These are phyloP conservation scores for Chauna torquata DNA, from an alignment of 2,113 vertebrate genomes.

Conservation along the genomic window DNA sequence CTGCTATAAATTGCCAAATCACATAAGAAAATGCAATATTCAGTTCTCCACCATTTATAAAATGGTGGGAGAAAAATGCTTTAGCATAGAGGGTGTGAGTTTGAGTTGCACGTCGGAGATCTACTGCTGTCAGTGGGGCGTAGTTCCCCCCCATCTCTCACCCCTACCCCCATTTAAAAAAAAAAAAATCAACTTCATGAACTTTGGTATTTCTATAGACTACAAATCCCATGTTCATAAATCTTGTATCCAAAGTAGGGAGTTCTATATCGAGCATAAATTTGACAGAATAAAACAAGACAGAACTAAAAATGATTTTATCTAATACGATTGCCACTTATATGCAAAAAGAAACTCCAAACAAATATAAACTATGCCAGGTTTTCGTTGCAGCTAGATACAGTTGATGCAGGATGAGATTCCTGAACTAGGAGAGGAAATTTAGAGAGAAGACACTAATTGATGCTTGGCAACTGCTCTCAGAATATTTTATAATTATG, in stretches of 20 bases:
- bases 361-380: not conserved
- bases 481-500: not conserved
- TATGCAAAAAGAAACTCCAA: not conserved
- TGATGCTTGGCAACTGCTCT: not conserved
- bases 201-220: not conserved
- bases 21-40: not conserved
- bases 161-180: not conserved
- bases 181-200: too few relatives aligned
- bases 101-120: not conserved
- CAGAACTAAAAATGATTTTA: not conserved
- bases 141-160: not conserved
- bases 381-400: not conserved
- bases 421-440: not conserved
- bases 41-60: not conserved
- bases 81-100: not conserved
- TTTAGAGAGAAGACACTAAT: not conserved
- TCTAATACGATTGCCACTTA: not conserved
- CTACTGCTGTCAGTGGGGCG: fast-evolving
- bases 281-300: not conserved
- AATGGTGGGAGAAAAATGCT: not conserved
- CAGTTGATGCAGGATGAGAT: not conserved
- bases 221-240: not conserved
- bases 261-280: not conserved
- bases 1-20: not conserved
- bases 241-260: fast-evolving